Conservation (phyloP, 1,140 invertebrate species). For the Bombus waltoni region DNA sequence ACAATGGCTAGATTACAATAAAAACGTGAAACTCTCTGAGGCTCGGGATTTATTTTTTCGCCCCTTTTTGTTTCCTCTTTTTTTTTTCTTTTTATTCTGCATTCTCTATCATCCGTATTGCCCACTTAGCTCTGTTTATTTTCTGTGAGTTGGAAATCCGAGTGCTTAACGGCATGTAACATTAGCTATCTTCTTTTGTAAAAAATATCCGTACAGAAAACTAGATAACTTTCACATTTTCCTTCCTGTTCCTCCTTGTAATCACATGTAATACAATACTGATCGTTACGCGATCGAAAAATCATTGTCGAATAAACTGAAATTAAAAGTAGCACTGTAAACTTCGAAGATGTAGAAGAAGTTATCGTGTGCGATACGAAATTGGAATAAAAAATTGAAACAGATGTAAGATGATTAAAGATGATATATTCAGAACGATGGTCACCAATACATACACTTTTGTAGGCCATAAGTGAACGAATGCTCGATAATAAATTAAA, state of each 20-base stretch:
- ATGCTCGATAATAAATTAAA: too few species aligned
- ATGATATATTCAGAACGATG: too few species aligned
- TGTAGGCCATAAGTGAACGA: too few species aligned
- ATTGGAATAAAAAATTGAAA: neutral
- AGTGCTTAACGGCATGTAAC: neutral
- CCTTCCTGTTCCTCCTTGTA: neutral
- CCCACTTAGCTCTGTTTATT: conserved; percentile 25
- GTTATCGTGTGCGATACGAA: neutral
- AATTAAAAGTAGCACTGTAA: neutral
- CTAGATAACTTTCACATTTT: neutral
- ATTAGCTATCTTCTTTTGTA: neutral
- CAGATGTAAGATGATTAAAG: too few species aligned
- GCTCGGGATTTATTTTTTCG: neutral
- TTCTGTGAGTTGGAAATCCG: conserved; percentile 29
- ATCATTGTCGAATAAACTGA: neutral
- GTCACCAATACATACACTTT: too few species aligned
- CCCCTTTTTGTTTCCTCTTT: neutral
- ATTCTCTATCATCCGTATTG: conserved; percentile 16
- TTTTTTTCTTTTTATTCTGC: neutral
- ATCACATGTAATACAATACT: neutral
- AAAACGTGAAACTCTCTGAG: conserved; percentile 16
- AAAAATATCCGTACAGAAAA: neutral
- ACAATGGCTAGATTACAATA: conserved; percentile 29
- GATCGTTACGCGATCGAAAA: neutral
- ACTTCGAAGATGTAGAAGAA: too few species aligned